These are phyloP conservation scores for Amblyraja radiata DNA, from an alignment of 2,797 vertebrate species.

Conservation along the genomic window DNA sequence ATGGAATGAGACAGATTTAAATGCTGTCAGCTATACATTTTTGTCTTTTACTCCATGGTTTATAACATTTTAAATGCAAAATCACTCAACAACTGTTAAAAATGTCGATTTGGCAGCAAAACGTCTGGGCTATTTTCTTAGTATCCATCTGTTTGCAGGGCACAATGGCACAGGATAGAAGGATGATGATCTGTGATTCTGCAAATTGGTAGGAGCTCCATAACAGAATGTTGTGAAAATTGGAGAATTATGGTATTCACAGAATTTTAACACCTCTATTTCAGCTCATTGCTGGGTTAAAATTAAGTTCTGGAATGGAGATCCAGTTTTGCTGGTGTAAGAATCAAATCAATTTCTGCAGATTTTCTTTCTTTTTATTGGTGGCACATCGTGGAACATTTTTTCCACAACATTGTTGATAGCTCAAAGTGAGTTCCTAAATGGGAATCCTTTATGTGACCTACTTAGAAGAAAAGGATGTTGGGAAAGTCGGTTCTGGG, in stretches of 20 bases:
- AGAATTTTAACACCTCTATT: neutral
- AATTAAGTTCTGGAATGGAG: neutral
- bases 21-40: neutral
- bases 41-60: neutral
- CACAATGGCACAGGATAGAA: neutral
- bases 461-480: neutral
- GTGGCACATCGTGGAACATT: neutral
- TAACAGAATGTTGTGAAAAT: neutral
- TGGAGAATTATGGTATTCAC: neutral
- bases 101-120: neutral
- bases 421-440: neutral
- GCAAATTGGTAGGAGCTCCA: neutral
- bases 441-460: neutral
- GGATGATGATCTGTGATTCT: neutral
- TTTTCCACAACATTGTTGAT: neutral
- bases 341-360: neutral
- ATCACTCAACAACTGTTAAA: too few species aligned
- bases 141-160: neutral
- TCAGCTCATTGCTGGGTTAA: neutral
- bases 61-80: neutral
- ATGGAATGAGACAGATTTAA: neutral
- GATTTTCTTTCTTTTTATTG: neutral
- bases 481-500: too few species aligned
- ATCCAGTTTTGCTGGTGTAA: neutral
- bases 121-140: slow-evolving; percentile 19